Evolutionary conservation across 2,113 vertebrate genomes (phyloP), one percentile per base, ranked within the genome.

Genomic region (Clarias macrocephalus): DNA sequence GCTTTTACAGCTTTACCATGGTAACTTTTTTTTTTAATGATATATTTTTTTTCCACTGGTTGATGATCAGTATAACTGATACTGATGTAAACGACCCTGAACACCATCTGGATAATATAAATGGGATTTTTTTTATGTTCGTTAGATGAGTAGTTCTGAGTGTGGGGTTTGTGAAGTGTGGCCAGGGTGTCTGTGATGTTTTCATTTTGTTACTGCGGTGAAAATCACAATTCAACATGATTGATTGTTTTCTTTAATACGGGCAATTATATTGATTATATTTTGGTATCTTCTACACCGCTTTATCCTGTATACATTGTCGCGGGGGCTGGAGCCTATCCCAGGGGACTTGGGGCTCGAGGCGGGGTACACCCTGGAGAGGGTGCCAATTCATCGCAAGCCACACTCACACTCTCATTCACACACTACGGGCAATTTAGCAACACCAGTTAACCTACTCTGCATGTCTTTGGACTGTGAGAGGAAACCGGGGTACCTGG

Each of bases 101-200:
- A 81, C 79, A 42, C 79, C 79, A 81, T 81, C 79, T 81, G 79
- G 79, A 81, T 25, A 23, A 62, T 81, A 42, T 81, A 25, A 62
- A 42, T 81, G 62, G 62, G 79, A 81, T 23, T 62, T 81, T 81
- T 81, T 81, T 81, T 81, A 81, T 62, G 57, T 37, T 25, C 9
- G 30, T 81, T 62, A 42, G 79, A 81, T 62, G 57, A 81, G 21
- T 62, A 42, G 30, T 37, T 62, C 12, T 60, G 19, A 42, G 79
- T 42, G 11, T 81, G 30, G 30, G 57, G 12, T 62, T 19, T 81
- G 30, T 81, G 54, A 42, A 62, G 79, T 81, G 30, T 37, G 42
- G 10, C 30, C 33, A 25, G 30, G 30, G 19, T 57, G 57, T 80
- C 28, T 81, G 33, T 60, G 15, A 60, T 12, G 4, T 23, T 37